Evolutionary conservation across 2,113 vertebrate species (phyloP).

Genomic region (Thomomys bottae): DNA sequence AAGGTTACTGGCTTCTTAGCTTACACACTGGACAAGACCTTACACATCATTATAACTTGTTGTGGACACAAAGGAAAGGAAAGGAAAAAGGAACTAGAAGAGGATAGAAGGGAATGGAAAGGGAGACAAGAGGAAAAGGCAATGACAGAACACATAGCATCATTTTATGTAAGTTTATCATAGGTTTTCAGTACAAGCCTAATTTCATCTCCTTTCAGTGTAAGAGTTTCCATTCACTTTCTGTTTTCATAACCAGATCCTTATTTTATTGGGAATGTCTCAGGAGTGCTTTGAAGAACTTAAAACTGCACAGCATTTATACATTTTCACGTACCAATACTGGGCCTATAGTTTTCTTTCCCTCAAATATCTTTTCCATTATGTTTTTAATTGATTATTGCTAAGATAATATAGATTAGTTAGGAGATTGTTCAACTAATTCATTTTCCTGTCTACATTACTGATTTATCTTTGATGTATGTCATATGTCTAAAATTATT

Average conservation of each 20-base stretch:
- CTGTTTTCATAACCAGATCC: background rate
- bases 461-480: background rate
- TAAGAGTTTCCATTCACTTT: background rate
- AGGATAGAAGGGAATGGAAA: background rate
- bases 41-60: background rate
- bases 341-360: slow-evolving; percentile 19
- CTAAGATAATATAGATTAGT: background rate
- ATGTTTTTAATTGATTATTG: background rate
- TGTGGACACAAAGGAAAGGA: slow-evolving; percentile 18
- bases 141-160: background rate
- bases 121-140: background rate
- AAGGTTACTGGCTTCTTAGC: background rate
- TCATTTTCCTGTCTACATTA: background rate
- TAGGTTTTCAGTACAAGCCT: background rate
- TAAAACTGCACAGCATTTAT: background rate
- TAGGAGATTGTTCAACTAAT: slow-evolving; percentile 29
- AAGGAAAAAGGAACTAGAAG: background rate
- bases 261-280: background rate
- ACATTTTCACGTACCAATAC: background rate
- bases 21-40: background rate
- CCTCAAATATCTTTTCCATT: background rate
- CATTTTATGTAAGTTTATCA: background rate
- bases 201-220: slow-evolving; percentile 19
- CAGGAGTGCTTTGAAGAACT: background rate
- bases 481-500: slow-evolving; percentile 33